phyloP scores from a whole-genome alignment of 1,140 invertebrate species.

The Cyclargus thomasi region DNA sequence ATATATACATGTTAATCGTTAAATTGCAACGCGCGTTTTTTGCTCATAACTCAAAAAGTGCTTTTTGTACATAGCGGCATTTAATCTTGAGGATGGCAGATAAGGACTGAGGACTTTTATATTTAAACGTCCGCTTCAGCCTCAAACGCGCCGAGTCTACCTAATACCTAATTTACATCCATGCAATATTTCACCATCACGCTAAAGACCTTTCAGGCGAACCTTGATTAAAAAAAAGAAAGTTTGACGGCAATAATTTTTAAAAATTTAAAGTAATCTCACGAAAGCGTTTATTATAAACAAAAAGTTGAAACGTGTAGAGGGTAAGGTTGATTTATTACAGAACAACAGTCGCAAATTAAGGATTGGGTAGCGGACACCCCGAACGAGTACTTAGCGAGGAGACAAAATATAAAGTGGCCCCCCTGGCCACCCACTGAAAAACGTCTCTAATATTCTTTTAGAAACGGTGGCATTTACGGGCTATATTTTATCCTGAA shows the following conservation, averaged over 20 bases:
- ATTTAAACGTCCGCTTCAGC: too few species aligned
- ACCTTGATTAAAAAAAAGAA: conserved; percentile 1
- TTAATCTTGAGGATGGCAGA: too few species aligned
- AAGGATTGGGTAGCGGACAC: conserved; percentile 62
- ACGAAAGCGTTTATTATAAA: conserved; percentile 13
- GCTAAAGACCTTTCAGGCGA: neutral
- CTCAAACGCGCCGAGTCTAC: neutral
- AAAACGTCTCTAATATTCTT: conserved; percentile 78
- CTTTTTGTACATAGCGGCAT: too few species aligned
- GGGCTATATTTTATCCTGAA: conserved; percentile 77
- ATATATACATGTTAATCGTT: too few species aligned
- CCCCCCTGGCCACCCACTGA: conserved; percentile 70
- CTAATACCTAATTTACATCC: neutral
- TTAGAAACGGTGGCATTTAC: conserved; percentile 77
- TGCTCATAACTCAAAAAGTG: too few species aligned
- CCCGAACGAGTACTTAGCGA: conserved; percentile 66
- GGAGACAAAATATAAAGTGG: conserved; percentile 73
- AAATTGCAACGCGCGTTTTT: too few species aligned
- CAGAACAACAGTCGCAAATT: conserved; percentile 65
- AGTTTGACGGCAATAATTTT: conserved; percentile 4
- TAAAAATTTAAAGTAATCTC: conserved; percentile 6
- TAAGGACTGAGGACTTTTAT: too few species aligned
- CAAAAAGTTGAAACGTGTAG: conserved; percentile 11
- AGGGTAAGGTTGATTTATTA: conserved; percentile 50
- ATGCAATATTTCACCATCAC: neutral